Evolutionary conservation across 2,888 invertebrate genomes (phyloP), one percentile per base, ranked within the genome.

Genomic region (Pemphredon lugubris): DNA sequence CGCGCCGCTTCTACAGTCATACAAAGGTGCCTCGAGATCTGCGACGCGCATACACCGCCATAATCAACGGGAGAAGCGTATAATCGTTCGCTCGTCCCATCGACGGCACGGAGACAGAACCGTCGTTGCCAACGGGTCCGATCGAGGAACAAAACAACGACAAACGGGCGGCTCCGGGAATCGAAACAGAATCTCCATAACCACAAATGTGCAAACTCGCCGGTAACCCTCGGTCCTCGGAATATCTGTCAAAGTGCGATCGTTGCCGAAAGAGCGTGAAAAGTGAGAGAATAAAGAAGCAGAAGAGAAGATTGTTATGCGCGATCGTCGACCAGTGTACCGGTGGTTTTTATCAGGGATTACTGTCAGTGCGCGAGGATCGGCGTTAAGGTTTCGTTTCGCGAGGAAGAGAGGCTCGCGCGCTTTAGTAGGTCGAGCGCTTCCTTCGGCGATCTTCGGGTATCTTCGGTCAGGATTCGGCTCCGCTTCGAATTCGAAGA

Each of bases 351-450:
- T 14, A 2, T 16, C 16, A 11, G 42, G 32, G 34, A 48, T 64
- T 64, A 34, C 57, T 64, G 65, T 53, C 72, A 48, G 32, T 58
- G 71, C 14, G 26, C 26, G 26, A 51, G 45, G 64, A 65, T 59
- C 20, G 55, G 60, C 34, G 42, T 42, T 26, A 57, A 32, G 4
- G 7, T 45, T 21, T 6, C 20, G n/a, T 58, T 54, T 57, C 11
- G 60, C 53, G 37, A 51, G 47, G 45, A 32, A 59, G 44, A 26
- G 39, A 45, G 34, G 47, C n/a, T n/a, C 51, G 63, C 63, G 73
- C 77, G 77, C 76, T 67, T 79, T 83, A 82, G 83, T 84, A 83
- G 83, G 84, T 84, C 84, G 84, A 74, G 64, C 70, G 75, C 44
- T 37, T 55, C 11, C 37, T 42, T 67, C 78, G 78, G 20, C 7